Conservation (phyloP, 2,113 vertebrate genomes). For the Rhineura floridana region DNA sequence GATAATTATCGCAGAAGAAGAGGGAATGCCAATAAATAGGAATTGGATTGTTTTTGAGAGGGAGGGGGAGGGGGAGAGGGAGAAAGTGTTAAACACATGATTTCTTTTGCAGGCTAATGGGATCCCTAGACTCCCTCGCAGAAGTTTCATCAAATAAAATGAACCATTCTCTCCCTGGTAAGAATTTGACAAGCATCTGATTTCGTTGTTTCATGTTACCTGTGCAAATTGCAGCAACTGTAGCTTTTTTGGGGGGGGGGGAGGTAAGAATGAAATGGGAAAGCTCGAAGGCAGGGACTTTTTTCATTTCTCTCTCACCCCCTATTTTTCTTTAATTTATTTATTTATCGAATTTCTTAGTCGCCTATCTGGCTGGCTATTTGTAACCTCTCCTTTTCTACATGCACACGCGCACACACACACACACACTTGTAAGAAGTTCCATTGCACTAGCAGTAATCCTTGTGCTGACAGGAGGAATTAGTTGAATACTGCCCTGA, state of each 20-base stretch:
- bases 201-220: not conserved
- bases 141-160: constrained; percentile 85
- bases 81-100: not conserved
- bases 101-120: constrained; percentile 82
- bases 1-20: no score
- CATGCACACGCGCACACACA: no score
- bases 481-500: no score
- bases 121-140: constrained; percentile 91
- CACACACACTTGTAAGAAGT: no score
- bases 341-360: no score
- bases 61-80: not conserved
- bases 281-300: not conserved
- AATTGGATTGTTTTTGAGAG: not conserved
- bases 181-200: constrained; percentile 22
- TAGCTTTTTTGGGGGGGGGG: not conserved
- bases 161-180: constrained; percentile 85
- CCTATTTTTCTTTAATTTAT: not conserved
- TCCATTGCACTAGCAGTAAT: no score
- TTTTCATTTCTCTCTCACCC: not conserved
- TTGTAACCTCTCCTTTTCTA: not conserved
- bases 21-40: not conserved
- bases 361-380: no score
- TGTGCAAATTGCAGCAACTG: not conserved
- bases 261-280: not conserved
- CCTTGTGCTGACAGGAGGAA: no score